A percentile compares a stretch with the other conserved stretches of the same genome.
phyloP scores from a whole-genome alignment of 92 coral and sea anemone species.

The Phymanthus crucifer region DNA sequence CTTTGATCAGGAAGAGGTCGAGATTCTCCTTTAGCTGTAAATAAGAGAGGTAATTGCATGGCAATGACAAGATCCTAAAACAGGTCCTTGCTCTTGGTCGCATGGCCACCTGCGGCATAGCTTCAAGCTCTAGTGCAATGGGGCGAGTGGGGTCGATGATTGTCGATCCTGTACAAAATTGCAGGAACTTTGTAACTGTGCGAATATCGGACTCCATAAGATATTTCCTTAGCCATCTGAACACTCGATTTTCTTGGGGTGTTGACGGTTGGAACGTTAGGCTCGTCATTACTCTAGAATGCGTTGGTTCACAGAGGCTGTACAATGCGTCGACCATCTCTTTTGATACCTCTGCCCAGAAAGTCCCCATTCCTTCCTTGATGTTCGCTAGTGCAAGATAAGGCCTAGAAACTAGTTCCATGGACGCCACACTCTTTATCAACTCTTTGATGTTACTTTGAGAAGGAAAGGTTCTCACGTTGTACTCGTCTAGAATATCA shows the following conservation, averaged over 20 bases:
- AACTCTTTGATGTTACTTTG: not conserved
- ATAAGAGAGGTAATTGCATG: not conserved
- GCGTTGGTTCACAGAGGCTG: too few relatives aligned
- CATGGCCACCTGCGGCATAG: slow-evolving; percentile 50
- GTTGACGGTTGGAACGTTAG: not conserved
- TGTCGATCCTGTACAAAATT: slow-evolving; percentile 68
- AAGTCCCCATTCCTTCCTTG: not conserved
- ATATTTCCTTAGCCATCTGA: slow-evolving; percentile 53
- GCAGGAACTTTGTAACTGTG: slow-evolving; percentile 51
- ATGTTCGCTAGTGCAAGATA: not conserved
- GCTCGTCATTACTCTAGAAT: too few relatives aligned
- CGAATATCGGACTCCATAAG: slow-evolving; percentile 48
- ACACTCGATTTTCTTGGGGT: slow-evolving; percentile 18
- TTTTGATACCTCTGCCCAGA: not conserved
- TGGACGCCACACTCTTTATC: not conserved
- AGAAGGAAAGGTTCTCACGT: not conserved
- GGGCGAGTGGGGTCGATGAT: slow-evolving; percentile 34
- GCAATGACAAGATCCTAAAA: not conserved
- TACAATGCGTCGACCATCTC: too few relatives aligned
- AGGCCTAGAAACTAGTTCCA: not conserved
- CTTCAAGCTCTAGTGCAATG: slow-evolving; percentile 44
- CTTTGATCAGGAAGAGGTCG: not conserved
- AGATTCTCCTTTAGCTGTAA: not conserved
- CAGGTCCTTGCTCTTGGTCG: slow-evolving; percentile 15
- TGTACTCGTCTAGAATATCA: not conserved